These are phyloP conservation scores for Callithrix jacchus DNA, from an alignment of 2,113 vertebrate species.

Conservation along the genomic window DNA sequence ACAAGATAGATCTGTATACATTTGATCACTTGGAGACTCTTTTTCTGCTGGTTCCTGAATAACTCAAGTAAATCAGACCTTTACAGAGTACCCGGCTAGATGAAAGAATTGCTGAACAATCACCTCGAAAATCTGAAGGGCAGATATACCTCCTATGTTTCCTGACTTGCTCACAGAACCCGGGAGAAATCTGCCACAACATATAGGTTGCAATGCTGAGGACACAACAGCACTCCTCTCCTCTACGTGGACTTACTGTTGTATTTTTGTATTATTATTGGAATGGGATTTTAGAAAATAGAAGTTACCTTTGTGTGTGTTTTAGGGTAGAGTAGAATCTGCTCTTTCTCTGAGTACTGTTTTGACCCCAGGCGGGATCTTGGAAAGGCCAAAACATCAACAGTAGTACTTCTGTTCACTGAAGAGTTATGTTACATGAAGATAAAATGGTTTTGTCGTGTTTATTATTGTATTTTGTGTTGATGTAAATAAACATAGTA, in stretches of 20 bases:
- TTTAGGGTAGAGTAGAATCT: slow-evolving; percentile 68
- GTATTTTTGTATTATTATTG: slow-evolving; percentile 40
- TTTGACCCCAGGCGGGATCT: slow-evolving; percentile 87
- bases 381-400: slow-evolving; percentile 82
- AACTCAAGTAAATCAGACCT: slow-evolving; percentile 61
- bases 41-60: neutral
- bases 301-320: slow-evolving; percentile 39
- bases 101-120: neutral
- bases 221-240: neutral
- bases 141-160: neutral
- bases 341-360: slow-evolving; percentile 77
- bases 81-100: neutral
- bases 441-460: slow-evolving; percentile 66
- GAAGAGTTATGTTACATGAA: slow-evolving; percentile 79
- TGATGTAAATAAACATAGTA: slow-evolving; percentile 73
- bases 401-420: slow-evolving; percentile 79
- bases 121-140: neutral
- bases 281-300: slow-evolving; percentile 61
- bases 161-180: neutral
- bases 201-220: neutral
- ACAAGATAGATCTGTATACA: neutral
- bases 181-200: neutral
- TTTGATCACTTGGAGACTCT: neutral
- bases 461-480: slow-evolving; percentile 68
- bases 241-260: neutral